phyloP scores from a whole-genome alignment of 2,113 vertebrate species.

The Salvelinus namaycush region DNA sequence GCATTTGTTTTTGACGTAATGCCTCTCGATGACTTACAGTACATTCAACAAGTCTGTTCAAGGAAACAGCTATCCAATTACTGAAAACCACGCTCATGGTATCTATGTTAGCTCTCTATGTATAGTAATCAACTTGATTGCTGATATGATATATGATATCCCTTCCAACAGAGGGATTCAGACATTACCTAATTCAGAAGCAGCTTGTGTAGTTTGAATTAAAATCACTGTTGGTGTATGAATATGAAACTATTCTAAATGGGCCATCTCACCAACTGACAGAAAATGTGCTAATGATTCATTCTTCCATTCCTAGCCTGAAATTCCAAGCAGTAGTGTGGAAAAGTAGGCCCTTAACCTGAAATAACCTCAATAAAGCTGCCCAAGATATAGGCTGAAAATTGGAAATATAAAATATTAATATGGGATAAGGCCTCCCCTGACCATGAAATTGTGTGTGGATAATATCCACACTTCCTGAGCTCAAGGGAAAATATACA shows the following conservation, averaged over 20 bases:
- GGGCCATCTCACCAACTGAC: background rate
- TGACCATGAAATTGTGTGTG: slow-evolving; percentile 55
- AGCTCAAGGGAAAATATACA: slow-evolving; percentile 24
- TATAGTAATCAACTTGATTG: slow-evolving; percentile 53
- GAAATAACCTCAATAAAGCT: background rate
- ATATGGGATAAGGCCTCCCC: slow-evolving; percentile 20
- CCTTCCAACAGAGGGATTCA: slow-evolving; percentile 37
- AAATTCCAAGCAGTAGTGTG: slow-evolving; percentile 13
- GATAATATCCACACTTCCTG: background rate
- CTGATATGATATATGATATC: slow-evolving; percentile 25
- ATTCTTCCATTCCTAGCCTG: background rate
- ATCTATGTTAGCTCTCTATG: background rate
- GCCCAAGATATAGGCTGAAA: slow-evolving; percentile 31
- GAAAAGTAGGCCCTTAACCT: background rate
- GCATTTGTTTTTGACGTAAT: background rate
- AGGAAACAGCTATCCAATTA: too few relatives aligned
- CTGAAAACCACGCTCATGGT: too few relatives aligned
- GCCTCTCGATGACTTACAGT: too few relatives aligned
- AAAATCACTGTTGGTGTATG: background rate
- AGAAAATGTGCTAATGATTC: background rate
- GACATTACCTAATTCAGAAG: slow-evolving; percentile 53
- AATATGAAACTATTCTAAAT: slow-evolving; percentile 17
- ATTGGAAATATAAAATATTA: slow-evolving; percentile 53
- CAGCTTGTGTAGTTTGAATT: background rate
- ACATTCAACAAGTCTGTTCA: too few relatives aligned